phyloP scores from a whole-genome alignment of 1,140 invertebrate genomes.

The Brachionus koreanus region DNA sequence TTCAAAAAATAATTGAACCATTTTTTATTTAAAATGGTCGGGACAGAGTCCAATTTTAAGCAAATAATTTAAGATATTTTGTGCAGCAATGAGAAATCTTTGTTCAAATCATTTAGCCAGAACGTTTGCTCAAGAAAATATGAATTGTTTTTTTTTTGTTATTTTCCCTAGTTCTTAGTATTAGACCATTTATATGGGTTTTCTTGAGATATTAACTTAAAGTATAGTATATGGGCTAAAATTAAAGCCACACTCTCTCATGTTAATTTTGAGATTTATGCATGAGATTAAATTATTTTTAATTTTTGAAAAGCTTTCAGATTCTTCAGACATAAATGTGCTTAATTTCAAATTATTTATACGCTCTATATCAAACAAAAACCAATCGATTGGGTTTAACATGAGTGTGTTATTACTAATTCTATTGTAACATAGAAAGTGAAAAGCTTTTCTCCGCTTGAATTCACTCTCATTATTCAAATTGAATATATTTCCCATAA shows the following conservation, averaged over 20 bases:
- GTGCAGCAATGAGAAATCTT: not conserved
- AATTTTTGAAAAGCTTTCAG: not conserved
- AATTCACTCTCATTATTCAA: not conserved
- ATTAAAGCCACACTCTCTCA: not conserved
- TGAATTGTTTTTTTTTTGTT: not conserved
- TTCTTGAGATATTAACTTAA: not conserved
- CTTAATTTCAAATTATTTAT: constrained; percentile 11
- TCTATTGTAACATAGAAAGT: not conserved
- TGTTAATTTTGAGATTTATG: not conserved
- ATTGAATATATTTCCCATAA: not conserved
- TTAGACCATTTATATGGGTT: not conserved
- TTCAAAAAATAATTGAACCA: not conserved
- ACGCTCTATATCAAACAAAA: not conserved
- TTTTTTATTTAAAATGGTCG: not conserved
- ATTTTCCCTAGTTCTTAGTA: not conserved
- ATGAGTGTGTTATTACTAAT: not conserved
- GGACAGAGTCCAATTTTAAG: not conserved
- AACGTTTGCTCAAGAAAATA: not conserved
- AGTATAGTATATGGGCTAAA: not conserved
- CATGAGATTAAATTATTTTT: not conserved
- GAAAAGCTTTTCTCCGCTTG: not conserved
- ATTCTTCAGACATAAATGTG: constrained; percentile 7
- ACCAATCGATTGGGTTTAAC: not conserved
- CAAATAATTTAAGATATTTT: not conserved
- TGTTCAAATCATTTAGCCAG: not conserved